Base-by-base conservation (phyloP, 2,888 invertebrate species). In the Portevinia maculata region DNA sequence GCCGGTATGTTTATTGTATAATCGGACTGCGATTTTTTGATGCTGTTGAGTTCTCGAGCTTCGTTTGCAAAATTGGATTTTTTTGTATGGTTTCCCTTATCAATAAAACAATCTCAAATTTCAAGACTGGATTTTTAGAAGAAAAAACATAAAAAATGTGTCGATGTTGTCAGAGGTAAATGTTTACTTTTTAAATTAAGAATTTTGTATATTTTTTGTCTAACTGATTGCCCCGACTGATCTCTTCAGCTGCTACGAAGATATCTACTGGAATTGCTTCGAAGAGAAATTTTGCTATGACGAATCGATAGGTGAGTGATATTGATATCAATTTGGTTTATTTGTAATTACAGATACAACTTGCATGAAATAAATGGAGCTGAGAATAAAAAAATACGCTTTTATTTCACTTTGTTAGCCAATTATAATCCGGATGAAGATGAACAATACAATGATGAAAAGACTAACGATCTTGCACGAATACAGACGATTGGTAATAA, bases 241-340 rank as follows among this genome's bases (percentile, higher is more conserved):
- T 71, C 5, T 17, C 5, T 44, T 44, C 19, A 44, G 44, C 9
- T 44, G 17, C 19, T 44, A 19, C 19, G 44, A 44, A 91, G 92
- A 93, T 85, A 92, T 93, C 89, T 94, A 94, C 90, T 95, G 95
- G 95, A 93, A 93, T 87, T 93, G 94, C 87, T 93, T 94, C 87
- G 95, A 94, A 88, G 94, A 95, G 89, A 92, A 92, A 85, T 95
- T 94, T 89, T 95, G 95, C 87, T 95, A 94, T 89, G 95, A 95
- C 89, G 93, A 94, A 90, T 93, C 93, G 87, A 95, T 95, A 84
- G 95, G 91, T 91, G 85, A 89, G 88, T 74, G 30, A n/a, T 15
- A 13, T 50, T 34, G n/a, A n/a, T n/a, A n/a, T 11, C n/a, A 9
- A 44, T 52, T 53, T 67, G 3, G 6, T 11, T 53, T 64, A 32